Base-by-base conservation (phyloP, 1,140 invertebrate species). In the Bombus cullumanus region DNA sequence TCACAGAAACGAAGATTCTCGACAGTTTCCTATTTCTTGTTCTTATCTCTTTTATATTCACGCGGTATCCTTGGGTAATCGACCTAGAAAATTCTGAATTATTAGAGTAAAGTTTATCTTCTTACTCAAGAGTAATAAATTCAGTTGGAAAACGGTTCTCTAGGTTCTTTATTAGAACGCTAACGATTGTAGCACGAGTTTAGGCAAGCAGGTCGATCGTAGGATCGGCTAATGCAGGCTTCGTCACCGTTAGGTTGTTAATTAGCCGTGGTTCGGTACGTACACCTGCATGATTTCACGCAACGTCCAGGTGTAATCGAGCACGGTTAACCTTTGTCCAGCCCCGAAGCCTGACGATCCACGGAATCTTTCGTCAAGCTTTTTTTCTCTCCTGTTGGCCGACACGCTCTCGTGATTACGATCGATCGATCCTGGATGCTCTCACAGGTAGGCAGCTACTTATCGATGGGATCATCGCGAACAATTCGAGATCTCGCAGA, bases 231-330 rank as follows among this genome's bases (percentile, higher is more conserved):
- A 88, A 88, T 80, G 87, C 69, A 80, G 76, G 84, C 77, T 66
- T 89, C 88, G 72, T 77, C 87, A 73, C 78, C 87, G 84, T 89
- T 86, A 84, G 72, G 66, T 78, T 83, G 88, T 90, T 88, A 91
- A 91, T 92, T 90, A 91, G 89, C 77, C 53, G 84, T 83, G 85
- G 82, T 77, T 74, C 31, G 72, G 76, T 84, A 72, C 82, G 86
- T 80, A 88, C 85, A 90, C 83, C 83, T 88, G 88, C 83, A 86
- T 89, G 91, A 93, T 93, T 94, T 94, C 93, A 93, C 91, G 92
- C 92, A 88, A 82, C 73, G 82, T 86, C 74, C 81, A 78, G 83
- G 73, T 83, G 89, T 89, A 92, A 93, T 93, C 89, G 91, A 83
- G 85, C 85, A 92, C 90, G 87, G 75, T 87, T 90, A 90, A 93